Evolutionary conservation across 2,888 invertebrate genomes (phyloP), one percentile per base, ranked within the genome.

Genomic region (Cerceris rybyensis): DNA sequence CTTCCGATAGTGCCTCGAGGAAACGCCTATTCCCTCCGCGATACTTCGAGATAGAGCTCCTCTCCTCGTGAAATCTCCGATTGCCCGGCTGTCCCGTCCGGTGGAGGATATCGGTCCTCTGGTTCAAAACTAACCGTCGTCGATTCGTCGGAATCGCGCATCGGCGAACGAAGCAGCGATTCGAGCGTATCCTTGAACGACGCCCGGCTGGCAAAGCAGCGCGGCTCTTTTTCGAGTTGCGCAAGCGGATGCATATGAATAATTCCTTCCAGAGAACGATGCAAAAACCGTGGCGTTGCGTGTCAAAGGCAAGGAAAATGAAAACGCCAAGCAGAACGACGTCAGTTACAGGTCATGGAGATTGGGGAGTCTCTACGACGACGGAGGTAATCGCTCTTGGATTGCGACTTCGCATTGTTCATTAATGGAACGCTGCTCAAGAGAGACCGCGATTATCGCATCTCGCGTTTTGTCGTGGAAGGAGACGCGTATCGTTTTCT

Each of bases 311-410:
- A 69, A 60, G 39, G 57, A 52, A 16, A 90, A 89, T 70, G 90
- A 90, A 14, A 90, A 89, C 77, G 75, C 88, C 8, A 91, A 90
- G 77, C 83, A 91, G 64, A 89, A 87, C 59, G 91, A 92, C 59
- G 88, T 92, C 49, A 92, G 91, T 80, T 92, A 92, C 78, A 88
- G 92, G 78, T 92, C 92, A 28, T 92, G 92, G 92, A 87, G 92
- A 79, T 75, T 91, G 49, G 91, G 91, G 9, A 92, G 92, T 76
- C 86, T 92, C n/a, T 92, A 92, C 73, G 91, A 92, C 66, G 87
- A 89, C 74, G 88, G 89, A 57, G 87, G 83, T 41, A 88, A 87
- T 28, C 67, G 89, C 87, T 87, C 84, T 41, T 8, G 17, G 49
- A 8, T 39, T 6, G 11, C 58, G 9, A 55, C 39, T 1, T 14